phyloP scores from a whole-genome alignment of 2,797 vertebrate species.

The Enteromius anoplus region DNA sequence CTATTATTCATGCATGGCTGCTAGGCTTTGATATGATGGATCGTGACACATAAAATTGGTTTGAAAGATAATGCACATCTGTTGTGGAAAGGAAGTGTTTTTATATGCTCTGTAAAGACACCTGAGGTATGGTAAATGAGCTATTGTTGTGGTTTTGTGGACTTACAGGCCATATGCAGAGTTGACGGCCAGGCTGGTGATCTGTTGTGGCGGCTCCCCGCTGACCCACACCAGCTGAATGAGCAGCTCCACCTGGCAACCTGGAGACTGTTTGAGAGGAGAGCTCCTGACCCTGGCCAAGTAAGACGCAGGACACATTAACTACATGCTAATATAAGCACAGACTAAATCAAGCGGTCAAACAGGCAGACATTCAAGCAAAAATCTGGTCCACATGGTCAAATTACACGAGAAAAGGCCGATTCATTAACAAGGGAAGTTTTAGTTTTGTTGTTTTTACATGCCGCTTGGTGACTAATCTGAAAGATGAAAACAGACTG shows the following conservation, averaged over 20 bases:
- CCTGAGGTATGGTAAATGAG: neutral
- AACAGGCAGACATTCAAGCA: neutral
- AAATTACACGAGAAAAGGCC: neutral
- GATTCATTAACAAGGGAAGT: neutral
- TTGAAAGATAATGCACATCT: conserved; percentile 8
- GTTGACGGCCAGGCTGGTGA: conserved; percentile 94
- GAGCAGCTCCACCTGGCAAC: conserved; percentile 95
- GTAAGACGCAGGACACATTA: conserved; percentile 50
- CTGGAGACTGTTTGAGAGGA: conserved; percentile 93
- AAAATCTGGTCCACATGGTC: neutral
- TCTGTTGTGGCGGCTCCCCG: conserved; percentile 96
- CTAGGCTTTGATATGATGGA: neutral
- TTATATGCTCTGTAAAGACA: neutral
- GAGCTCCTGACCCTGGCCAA: conserved; percentile 89
- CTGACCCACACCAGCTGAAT: conserved; percentile 97
- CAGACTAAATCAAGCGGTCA: neutral
- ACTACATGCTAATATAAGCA: neutral
- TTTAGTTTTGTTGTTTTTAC: neutral
- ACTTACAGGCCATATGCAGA: conserved; percentile 97
- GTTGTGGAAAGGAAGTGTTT: neutral
- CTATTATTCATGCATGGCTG: conserved; percentile 23
- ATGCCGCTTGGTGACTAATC: neutral
- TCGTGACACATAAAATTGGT: neutral
- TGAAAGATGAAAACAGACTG: neutral
- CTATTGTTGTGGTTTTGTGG: neutral